phyloP scores from a whole-genome alignment of 1,140 invertebrate species.

The Heliconius melpomene region DNA sequence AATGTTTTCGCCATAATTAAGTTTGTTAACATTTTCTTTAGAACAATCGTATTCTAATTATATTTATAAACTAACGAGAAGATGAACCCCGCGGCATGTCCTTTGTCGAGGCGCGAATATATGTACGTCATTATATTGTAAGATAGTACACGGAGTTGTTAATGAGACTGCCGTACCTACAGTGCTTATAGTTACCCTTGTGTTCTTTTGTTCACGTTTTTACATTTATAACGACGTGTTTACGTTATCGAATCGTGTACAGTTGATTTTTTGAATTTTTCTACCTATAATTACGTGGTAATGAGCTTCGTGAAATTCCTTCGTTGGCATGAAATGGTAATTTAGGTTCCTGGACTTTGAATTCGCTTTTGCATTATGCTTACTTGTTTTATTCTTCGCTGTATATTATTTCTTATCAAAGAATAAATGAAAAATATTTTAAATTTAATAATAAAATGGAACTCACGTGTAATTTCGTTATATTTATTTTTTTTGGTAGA shows the following conservation, averaged over 20 bases:
- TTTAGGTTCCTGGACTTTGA: background rate
- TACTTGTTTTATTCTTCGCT: background rate
- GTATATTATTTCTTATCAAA: too few species aligned
- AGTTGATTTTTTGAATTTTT: slow-evolving; percentile 9
- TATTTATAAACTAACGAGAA: slow-evolving; percentile 56
- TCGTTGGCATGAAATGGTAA: slow-evolving; percentile 1
- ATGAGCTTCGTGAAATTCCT: background rate
- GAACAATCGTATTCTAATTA: slow-evolving; percentile 53
- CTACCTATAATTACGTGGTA: background rate
- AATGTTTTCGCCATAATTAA: slow-evolving; percentile 10
- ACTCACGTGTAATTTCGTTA: too few species aligned
- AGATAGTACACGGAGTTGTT: slow-evolving; percentile 35
- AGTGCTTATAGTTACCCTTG: slow-evolving; percentile 9
- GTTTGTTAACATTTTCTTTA: slow-evolving; percentile 41
- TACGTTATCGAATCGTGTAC: slow-evolving; percentile 24
- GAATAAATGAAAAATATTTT: too few species aligned
- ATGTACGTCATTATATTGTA: slow-evolving; percentile 43
- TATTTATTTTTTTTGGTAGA: too few species aligned
- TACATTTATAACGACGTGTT: slow-evolving; percentile 21
- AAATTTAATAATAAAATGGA: too few species aligned
- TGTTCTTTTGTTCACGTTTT: slow-evolving; percentile 27
- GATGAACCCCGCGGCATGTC: slow-evolving; percentile 52
- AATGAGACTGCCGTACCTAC: slow-evolving; percentile 29
- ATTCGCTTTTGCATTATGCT: background rate
- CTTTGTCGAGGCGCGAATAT: slow-evolving; percentile 52